These are phyloP conservation scores for Melanchra persicariae DNA, from an alignment of 2,888 invertebrate genomes.

Conservation along the genomic window DNA sequence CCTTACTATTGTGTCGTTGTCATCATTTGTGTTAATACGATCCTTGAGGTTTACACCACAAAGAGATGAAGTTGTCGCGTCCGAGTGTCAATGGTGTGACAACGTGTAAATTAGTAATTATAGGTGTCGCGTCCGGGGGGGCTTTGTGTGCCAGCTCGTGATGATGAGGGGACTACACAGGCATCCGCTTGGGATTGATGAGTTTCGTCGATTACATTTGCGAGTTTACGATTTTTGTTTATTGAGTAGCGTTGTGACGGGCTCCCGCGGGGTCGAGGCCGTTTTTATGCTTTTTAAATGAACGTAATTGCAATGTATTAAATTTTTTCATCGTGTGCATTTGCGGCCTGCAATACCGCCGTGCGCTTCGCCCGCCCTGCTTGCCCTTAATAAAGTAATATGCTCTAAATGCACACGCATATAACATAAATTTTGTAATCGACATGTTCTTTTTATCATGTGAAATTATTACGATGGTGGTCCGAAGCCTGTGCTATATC, in stretches of 20 bases:
- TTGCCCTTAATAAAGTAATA: conserved; percentile 90
- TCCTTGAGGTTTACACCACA: conserved; percentile 90
- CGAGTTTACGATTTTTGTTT: conserved; percentile 72
- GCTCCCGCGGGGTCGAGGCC: conserved; percentile 80
- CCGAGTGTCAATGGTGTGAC: conserved; percentile 87
- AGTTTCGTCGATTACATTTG: conserved; percentile 79
- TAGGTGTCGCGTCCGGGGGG: conserved; percentile 85
- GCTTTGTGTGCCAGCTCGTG: conserved; percentile 81
- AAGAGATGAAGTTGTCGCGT: conserved; percentile 87
- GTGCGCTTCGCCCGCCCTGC: conserved; percentile 84
- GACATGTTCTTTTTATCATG: conserved; percentile 86
- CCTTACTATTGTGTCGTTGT: conserved; percentile 86
- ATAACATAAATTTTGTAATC: conserved; percentile 88
- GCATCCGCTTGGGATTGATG: conserved; percentile 79
- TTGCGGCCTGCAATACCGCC: conserved; percentile 78
- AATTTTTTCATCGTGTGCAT: conserved; percentile 83
- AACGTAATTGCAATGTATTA: conserved; percentile 87
- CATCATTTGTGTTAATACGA: conserved; percentile 90
- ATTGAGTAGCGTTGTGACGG: conserved; percentile 77
- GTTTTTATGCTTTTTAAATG: conserved; percentile 86
- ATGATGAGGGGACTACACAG: conserved; percentile 70
- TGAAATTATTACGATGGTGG: conserved; percentile 89
- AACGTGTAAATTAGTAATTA: conserved; percentile 90
- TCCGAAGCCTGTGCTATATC: conserved; percentile 82
- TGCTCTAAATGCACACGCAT: conserved; percentile 89